These are phyloP conservation scores for Polydrusus cervinus DNA, from an alignment of 2,888 invertebrate genomes.

Conservation along the genomic window DNA sequence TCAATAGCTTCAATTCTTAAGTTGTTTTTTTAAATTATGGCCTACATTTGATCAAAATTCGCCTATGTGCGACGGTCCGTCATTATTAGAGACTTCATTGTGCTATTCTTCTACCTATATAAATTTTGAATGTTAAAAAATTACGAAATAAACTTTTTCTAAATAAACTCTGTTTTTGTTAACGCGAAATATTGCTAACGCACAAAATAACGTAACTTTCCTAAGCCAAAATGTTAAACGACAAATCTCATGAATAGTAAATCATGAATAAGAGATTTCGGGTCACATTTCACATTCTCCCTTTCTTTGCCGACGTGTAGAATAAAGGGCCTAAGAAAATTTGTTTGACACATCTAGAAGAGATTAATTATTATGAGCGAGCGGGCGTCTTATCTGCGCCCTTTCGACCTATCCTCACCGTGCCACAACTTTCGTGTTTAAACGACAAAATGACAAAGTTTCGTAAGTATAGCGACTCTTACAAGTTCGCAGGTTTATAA, in stretches of 20 bases:
- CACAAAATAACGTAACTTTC: slow-evolving; percentile 40
- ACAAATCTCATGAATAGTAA: slow-evolving; percentile 51
- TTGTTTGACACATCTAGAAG: slow-evolving; percentile 53
- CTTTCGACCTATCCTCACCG: slow-evolving; percentile 43
- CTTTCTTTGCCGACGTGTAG: slow-evolving; percentile 24
- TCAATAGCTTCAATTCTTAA: too few relatives aligned
- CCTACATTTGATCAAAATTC: too few relatives aligned
- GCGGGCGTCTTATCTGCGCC: slow-evolving; percentile 47
- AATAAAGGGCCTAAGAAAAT: slow-evolving; percentile 47
- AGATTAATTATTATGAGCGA: slow-evolving; percentile 53
- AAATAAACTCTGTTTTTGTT: not conserved
- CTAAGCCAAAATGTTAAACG: slow-evolving; percentile 51
- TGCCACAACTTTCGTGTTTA: slow-evolving; percentile 50
- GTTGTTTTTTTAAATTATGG: too few relatives aligned
- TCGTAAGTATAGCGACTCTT: slow-evolving; percentile 32
- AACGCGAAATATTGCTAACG: slow-evolving; percentile 21
- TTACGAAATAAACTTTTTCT: too few relatives aligned
- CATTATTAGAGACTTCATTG: too few relatives aligned
- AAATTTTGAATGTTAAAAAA: too few relatives aligned
- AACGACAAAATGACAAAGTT: slow-evolving; percentile 55
- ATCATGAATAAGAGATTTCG: slow-evolving; percentile 51
- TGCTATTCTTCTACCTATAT: too few relatives aligned
- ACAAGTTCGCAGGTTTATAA: slow-evolving; percentile 48
- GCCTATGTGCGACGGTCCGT: too few relatives aligned
- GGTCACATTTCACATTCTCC: slow-evolving; percentile 46